Evolutionary conservation across 2,113 vertebrate species (phyloP), one percentile per base, ranked within the genome.

Genomic region (Trachemys scripta): DNA sequence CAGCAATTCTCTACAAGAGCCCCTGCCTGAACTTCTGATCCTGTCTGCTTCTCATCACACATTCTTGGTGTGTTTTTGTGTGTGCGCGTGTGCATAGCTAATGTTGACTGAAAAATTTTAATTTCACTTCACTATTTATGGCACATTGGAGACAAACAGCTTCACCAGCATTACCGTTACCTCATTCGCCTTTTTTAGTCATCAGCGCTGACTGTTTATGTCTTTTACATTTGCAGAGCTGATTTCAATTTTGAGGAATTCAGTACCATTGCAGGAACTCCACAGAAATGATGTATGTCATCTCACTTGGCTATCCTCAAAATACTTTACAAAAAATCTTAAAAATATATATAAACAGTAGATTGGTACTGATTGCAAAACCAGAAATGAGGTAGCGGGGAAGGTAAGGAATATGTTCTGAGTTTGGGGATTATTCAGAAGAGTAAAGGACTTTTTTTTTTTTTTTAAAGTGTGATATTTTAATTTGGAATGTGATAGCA

Each of bases 121-220:
- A 98, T 98, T 98, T 97, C 88, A 89, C 87, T 93, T 97, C 90
- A 86, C 85, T 97, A 31, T 98, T 98, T 98, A 97, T 96, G 94
- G 89, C 90, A 89, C 97, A 84, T 97, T 93, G 93, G 97, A 98
- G 98, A 98, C 95, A 97, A 97, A 97, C 91, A 95, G 94, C 86
- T 96, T 97, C 96, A 94, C 96, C 89, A 42, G 81, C 88, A 91
- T 95, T 93, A 87, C 86, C 0, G 53, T 97, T 97, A 97, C 95
- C 89, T 98, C 97, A 97, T 97, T 97, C 53, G 1, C 97, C 97
- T 97, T 98, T 98, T 98, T 97, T 98, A 97, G 94, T 96, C 95
- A 98, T 98, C 97, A 98, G 69, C 50, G 42, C 85, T 89, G 92
- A 90, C 94, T 97, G 79, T 95, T 97, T 98, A 96, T 98, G 97